Conservation (phyloP, 2,113 vertebrate genomes). For the Turnix velox region DNA sequence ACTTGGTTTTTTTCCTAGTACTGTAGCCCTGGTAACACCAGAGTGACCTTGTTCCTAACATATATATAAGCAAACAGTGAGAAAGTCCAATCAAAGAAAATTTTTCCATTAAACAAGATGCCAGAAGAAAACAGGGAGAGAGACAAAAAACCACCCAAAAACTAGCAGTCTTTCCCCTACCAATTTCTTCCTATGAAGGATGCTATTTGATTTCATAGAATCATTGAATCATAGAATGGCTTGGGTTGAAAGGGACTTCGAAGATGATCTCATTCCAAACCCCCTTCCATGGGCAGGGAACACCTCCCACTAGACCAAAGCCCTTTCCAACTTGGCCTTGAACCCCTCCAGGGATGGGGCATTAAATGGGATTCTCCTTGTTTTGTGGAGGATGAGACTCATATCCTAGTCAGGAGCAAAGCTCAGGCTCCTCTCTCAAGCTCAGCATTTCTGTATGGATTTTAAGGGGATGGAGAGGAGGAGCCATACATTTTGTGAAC, state of each 20-base stretch:
- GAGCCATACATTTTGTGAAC: rapidly evolving
- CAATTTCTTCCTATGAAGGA: background rate
- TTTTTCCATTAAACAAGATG: background rate
- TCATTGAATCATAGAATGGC: too few species aligned
- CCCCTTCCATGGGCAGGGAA: too few species aligned
- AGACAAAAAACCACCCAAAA: background rate
- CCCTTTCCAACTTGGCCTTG: too few species aligned
- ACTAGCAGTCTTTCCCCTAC: background rate
- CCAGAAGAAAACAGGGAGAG: background rate
- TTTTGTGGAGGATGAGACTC: background rate
- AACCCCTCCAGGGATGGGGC: too few species aligned
- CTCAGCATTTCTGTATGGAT: background rate
- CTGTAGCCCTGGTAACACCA: background rate
- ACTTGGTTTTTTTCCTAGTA: background rate
- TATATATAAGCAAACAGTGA: background rate
- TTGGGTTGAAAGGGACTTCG: too few species aligned
- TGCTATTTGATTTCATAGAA: background rate
- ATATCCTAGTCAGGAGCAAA: background rate
- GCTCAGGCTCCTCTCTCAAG: background rate
- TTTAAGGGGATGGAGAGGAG: background rate
- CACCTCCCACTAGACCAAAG: too few species aligned
- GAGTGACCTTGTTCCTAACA: background rate
- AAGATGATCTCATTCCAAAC: too few species aligned
- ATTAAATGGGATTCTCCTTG: background rate
- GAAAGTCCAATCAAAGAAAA: background rate